Base-by-base conservation (phyloP, 2,797 vertebrate genomes). In the Phataginus tetradactyla region DNA sequence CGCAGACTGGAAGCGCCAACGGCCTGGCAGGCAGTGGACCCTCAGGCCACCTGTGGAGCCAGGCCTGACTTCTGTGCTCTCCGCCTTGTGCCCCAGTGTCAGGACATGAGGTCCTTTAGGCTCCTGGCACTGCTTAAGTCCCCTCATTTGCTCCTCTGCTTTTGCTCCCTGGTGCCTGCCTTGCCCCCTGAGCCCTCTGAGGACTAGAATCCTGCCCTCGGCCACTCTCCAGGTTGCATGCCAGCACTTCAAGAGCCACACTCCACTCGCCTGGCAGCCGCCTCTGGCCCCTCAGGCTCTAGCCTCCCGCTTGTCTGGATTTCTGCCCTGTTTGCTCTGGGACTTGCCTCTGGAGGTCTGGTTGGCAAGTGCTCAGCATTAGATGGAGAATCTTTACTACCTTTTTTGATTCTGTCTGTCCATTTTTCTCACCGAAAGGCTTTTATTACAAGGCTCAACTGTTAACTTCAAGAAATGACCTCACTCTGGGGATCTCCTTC, bases 1-100 rank as follows among this genome's bases (percentile, higher is more conserved):
- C n/a, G 59, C 4, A 81, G 42, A 66, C 21, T 7, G 23, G 11
- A 49, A 69, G n/a, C 23, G 21, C 20, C 64, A 45, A 15, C 6
- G 20, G 14, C 29, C 25, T 21, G 72, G 68, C 12, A 23, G 8
- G 11, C 20, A 18, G 25, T 0, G 0, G 3, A 34, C 75, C 7
- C 4, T 7, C 39, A 49, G 66, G 27, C 59, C 6, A 2, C 2
- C 63, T 53, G 20, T 1, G 2, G 63, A 39, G 64, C 7, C 18
- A 37, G 66, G 39, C 39, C 66, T 63, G 66, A 27, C 2, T 18
- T 18, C 66, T 14, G 25, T 34, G 51, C 66, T 72, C 18, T 49
- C n/a, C 18, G n/a, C 27, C 59, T 66, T 9, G 3, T 2, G 6
- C 59, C 42, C 45, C 34, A 29, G 32, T 1, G 6, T 20, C 34